Conservation (phyloP, 2,797 vertebrate genomes). For the Mus minutoides region DNA sequence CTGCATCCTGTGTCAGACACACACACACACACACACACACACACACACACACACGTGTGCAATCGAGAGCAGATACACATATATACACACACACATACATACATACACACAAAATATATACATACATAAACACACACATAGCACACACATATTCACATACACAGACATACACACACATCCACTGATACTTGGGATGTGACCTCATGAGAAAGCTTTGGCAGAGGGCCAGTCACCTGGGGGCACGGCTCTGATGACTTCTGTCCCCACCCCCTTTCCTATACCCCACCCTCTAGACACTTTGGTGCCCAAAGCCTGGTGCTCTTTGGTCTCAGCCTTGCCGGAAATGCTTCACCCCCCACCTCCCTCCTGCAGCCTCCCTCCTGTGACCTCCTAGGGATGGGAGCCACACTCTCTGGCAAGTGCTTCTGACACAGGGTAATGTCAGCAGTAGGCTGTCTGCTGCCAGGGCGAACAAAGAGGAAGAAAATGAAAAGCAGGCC, state of each 20-base stretch:
- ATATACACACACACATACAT: neutral
- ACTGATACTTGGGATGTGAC: neutral
- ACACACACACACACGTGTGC: too few species aligned
- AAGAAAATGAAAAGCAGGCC: neutral
- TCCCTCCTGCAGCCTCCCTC: neutral
- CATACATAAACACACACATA: neutral
- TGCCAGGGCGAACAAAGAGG: slow-evolving; percentile 27
- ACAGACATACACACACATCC: too few species aligned
- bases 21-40: neutral
- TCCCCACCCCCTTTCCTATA: neutral
- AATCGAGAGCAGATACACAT: too few species aligned
- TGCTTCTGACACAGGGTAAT: neutral
- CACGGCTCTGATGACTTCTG: neutral
- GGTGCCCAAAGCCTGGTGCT: neutral
- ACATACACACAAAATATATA: too few species aligned
- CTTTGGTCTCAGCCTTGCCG: neutral
- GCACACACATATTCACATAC: neutral
- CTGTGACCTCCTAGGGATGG: neutral
- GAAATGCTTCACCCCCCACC: neutral
- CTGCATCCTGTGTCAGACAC: neutral
- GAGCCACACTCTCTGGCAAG: neutral
- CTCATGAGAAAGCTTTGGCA: neutral
- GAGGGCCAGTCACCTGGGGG: neutral
- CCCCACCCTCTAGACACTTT: neutral
- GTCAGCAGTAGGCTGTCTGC: neutral